Base-by-base conservation (phyloP, 2,113 vertebrate species). In the Seriola rivoliana region DNA sequence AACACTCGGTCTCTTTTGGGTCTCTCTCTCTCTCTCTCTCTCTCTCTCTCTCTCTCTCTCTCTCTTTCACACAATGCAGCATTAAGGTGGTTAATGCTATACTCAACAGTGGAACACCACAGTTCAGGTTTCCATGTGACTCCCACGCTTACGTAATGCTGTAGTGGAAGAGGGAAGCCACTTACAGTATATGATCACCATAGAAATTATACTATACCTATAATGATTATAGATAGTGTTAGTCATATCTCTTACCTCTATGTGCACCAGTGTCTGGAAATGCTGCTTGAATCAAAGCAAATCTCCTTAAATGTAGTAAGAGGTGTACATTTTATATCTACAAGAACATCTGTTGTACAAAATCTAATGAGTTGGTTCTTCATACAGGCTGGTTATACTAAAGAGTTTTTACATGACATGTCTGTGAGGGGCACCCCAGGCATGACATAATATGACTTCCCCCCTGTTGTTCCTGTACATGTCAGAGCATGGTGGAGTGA, bases 1-100 rank as follows among this genome's bases (percentile, higher is more conserved):
- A 95, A 96, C 94, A 78, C 78, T 85, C 58, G 8, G 74, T 86
- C 78, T 93, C 91, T 89, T 92, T 88, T 90, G 85, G 92, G 90
- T 73, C 66, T 87, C 67, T 87, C 90, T 80, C 80, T 88, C 64
- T 69, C 69, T 70, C 59, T 38, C 58, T 60, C 58, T 54, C 80
- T 48, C 65, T 71, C 71, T 73, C 66, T 87, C 67, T 87, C 90
- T 80, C 80, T 88, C 64, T 38, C 40, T 73, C 78, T 65, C 62
- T 70, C n/a, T 82, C 72, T 76, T 48, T 68, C 84, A 79, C 82
- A 90, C 87, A 88, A 85, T 90, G 90, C 91, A 90, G 88, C 83
- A 91, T 84, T 86, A 86, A 86, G 89, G 85, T 84, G 87, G 87
- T 89, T 90, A 92, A 91, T 89, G 78, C 78, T 88, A 73, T 40